Evolutionary conservation across 1,140 invertebrate species (phyloP).

Genomic region (Scaptodrosophila lebanonensis): DNA sequence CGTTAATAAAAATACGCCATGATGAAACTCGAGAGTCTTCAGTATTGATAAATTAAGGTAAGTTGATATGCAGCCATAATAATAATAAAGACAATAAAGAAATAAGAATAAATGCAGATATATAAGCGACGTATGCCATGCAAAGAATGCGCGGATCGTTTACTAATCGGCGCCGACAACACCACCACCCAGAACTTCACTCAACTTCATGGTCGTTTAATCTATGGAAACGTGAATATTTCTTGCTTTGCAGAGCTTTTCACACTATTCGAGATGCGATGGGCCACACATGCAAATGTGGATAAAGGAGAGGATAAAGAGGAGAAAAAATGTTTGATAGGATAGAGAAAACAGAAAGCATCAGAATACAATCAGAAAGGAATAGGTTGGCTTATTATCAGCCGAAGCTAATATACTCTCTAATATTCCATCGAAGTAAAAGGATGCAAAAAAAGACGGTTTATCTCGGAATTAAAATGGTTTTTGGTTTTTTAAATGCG

Average conservation of each 20-base stretch:
- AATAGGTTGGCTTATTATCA: no score
- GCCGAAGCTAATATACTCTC: no score
- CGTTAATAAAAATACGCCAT: not conserved
- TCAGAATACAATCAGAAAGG: no score
- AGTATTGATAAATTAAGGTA: no score
- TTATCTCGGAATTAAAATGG: no score
- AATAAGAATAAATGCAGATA: no score
- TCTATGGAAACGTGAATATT: slow-evolving; percentile 33
- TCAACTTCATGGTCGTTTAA: slow-evolving; percentile 19
- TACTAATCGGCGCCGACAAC: no score
- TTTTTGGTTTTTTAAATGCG: no score
- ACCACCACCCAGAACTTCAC: not conserved
- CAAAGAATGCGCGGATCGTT: slow-evolving; percentile 18
- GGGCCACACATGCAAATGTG: slow-evolving; percentile 18
- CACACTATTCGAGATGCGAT: slow-evolving; percentile 1
- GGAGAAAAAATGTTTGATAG: no score
- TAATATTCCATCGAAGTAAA: no score
- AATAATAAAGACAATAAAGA: not conserved
- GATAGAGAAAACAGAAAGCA: no score
- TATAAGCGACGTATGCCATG: slow-evolving; percentile 17
- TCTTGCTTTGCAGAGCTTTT: slow-evolving; percentile 24
- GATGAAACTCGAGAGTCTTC: not conserved
- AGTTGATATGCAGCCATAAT: slow-evolving; percentile 12
- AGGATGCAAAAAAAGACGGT: no score
- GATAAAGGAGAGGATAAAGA: slow-evolving; percentile 35